A percentile compares a stretch with the other conserved stretches of the same genome.
Conservation (phyloP, 2,113 vertebrate genomes). For the Oplegnathus fasciatus region DNA sequence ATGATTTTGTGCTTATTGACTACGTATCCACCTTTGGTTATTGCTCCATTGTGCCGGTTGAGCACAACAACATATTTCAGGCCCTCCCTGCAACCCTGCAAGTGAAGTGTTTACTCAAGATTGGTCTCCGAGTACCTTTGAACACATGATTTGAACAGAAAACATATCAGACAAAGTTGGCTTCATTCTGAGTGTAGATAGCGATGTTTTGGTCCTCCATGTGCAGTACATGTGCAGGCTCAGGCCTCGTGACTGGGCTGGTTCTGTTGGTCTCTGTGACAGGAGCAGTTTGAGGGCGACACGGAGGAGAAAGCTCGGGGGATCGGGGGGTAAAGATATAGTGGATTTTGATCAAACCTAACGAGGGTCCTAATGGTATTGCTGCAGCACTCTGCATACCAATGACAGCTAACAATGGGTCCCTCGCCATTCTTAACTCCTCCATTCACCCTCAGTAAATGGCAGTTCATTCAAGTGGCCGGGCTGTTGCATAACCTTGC, state of each 20-base stretch:
- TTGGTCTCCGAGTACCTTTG: constrained; percentile 20
- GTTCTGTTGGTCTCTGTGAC: constrained; percentile 16
- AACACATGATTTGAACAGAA: constrained; percentile 32
- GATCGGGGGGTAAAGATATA: constrained; percentile 45
- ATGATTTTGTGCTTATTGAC: background rate
- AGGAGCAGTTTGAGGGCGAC: constrained; percentile 12
- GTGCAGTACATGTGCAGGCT: background rate
- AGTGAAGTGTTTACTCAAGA: constrained; percentile 42
- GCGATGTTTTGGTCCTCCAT: constrained; percentile 30
- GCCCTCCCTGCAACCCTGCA: background rate
- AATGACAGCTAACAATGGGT: constrained; percentile 71
- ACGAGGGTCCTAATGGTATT: constrained; percentile 37
- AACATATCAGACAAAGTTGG: constrained; percentile 6
- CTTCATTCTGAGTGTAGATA: background rate
- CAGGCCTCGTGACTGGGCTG: constrained; percentile 10
- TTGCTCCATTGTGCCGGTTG: background rate
- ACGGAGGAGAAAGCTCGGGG: constrained; percentile 32
- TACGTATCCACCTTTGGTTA: background rate
- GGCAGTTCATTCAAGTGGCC: constrained; percentile 71
- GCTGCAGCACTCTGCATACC: constrained; percentile 63
- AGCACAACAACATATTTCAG: background rate
- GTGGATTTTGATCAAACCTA: constrained; percentile 50
- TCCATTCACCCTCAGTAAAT: constrained; percentile 68
- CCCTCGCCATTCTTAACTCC: constrained; percentile 60
- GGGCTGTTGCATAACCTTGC: constrained; percentile 76